Evolutionary conservation across 2,113 vertebrate genomes (phyloP), one percentile per base, ranked within the genome.

Genomic region (Mola mola): DNA sequence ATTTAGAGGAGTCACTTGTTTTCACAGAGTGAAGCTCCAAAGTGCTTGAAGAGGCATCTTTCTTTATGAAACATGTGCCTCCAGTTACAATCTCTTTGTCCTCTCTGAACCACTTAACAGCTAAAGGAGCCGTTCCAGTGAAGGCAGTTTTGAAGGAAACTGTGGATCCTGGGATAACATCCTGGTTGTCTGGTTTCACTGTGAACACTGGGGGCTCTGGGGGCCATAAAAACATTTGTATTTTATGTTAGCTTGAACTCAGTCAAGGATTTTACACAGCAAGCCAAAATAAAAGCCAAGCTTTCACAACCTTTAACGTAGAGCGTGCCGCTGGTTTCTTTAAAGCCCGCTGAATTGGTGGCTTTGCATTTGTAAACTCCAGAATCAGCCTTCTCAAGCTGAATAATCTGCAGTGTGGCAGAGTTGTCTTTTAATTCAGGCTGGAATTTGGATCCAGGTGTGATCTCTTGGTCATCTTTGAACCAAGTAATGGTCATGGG

Each of bases 401-500:
- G 62, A 64, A 83, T 87, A 75, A 99, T 93, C 81, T 91, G 94
- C 84, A 99, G 60, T 24, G 87, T 88, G 4, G 95, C 94, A 6
- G 95, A 95, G 64, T 88, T 94, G 82, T 98, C 97, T 88, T 93
- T 92, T 73, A 95, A 94, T 1, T 94, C 90, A 41, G 92, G 79
- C 82, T 87, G 90, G 69, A 95, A 94, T 82, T 92, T 97, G 56
- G 86, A 76, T 40, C 93, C 92, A 72, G 93, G 40, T 13, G 79
- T 48, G 17, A 98, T 73, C 78, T 98, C 94, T 79, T 79, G 92
- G 3, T 95, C 94, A 11, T 98, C 94, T 87, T 98, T 99, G 86
- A 95, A 97, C 97, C 97, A 99, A 69, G 86, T 86, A 40, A 97
- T 72, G 0, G 91, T 94, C 93, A 99, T 96, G 36, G 96, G 96